phyloP scores from a whole-genome alignment of 2,888 invertebrate species.

The Thymelicus sylvestris region DNA sequence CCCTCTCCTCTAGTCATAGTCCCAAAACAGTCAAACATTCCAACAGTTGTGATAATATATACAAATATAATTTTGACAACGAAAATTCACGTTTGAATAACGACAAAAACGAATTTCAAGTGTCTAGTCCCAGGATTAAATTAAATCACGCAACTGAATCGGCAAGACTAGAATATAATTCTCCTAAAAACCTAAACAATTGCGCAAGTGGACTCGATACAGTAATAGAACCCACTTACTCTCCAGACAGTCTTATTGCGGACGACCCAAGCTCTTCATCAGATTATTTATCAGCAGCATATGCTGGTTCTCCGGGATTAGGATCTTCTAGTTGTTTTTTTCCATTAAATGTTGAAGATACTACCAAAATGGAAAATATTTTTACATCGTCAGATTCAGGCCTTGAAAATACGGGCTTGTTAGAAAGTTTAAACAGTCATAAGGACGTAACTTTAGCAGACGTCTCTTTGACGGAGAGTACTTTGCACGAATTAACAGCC shows the following conservation, averaged over 20 bases:
- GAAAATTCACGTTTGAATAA: conserved; percentile 45
- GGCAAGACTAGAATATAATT: conserved; percentile 41
- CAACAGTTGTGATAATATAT: conserved; percentile 70
- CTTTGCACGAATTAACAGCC: conserved; percentile 67
- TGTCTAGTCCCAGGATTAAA: conserved; percentile 51
- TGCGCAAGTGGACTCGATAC: conserved; percentile 47
- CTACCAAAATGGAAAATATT: conserved; percentile 70
- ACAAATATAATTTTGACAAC: conserved; percentile 53
- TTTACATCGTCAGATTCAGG: conserved; percentile 77
- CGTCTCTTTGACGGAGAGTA: conserved; percentile 72
- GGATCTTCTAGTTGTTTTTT: conserved; percentile 52
- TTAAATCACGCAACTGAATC: conserved; percentile 41
- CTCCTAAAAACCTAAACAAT: conserved; percentile 45
- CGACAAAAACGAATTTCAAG: conserved; percentile 43
- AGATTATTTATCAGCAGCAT: conserved; percentile 73
- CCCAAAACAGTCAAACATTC: conserved; percentile 72
- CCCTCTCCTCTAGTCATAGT: conserved; percentile 72
- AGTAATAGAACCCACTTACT: conserved; percentile 58
- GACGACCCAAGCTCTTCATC: conserved; percentile 76
- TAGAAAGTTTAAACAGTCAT: conserved; percentile 68
- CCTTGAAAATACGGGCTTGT: conserved; percentile 71
- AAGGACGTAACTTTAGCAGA: conserved; percentile 71
- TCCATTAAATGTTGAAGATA: conserved; percentile 64
- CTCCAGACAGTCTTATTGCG: conserved; percentile 72
- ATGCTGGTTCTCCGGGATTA: conserved; percentile 64